Evolutionary conservation across 2,797 vertebrate species (phyloP), one percentile per base, ranked within the genome.

Genomic region (Eutrigla gurnardus): DNA sequence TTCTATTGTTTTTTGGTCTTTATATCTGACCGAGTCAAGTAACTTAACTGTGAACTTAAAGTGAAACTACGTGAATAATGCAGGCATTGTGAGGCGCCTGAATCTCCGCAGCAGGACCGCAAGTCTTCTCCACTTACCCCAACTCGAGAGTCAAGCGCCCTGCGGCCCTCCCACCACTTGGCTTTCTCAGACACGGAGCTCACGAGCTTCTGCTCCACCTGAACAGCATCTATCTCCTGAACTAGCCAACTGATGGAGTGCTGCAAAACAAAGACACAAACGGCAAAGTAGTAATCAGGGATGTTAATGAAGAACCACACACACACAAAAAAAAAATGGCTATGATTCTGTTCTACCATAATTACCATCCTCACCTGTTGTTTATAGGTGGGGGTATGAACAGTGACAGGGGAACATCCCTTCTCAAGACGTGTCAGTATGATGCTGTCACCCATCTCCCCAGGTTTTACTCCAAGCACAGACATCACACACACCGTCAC

Each of bases 111-210:
- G 63, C 15, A 42, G 17, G 12, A 10, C 15, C 14, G 11, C 67
- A 0, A 1, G 8, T 25, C 35, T 36, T 40, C 17, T 12, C 2
- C 11, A 70, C 90, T 77, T 18, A 97, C 97, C 96, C 96, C 93
- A 83, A 98, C 96, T 57, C 95, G 94, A 3, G 37, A 78, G 80
- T 98, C 96, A 18, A 98, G 93, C 2, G 88, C 81, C 14, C 92
- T 92, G 43, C 97, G 95, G 2, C 94, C 95, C 1, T 93, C 93
- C 97, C 97, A 99, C 97, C 97, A 98, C 52, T 94, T 93, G 4
- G 89, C 91, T 80, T 97, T 97, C 50, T 97, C 96, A 0, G 94
- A 94, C 54, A 96, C 94, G 33, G 66, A 89, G 80, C 93, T 97
- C 77, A 96, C 90, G 46, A 92, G 94, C 81, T 97, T 97, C 90